Evolutionary conservation across 35 echinoderm and acorn worm genomes (phyloP), one percentile per base, ranked within the genome.

Genomic region (Heliocidaris tuberculata): DNA sequence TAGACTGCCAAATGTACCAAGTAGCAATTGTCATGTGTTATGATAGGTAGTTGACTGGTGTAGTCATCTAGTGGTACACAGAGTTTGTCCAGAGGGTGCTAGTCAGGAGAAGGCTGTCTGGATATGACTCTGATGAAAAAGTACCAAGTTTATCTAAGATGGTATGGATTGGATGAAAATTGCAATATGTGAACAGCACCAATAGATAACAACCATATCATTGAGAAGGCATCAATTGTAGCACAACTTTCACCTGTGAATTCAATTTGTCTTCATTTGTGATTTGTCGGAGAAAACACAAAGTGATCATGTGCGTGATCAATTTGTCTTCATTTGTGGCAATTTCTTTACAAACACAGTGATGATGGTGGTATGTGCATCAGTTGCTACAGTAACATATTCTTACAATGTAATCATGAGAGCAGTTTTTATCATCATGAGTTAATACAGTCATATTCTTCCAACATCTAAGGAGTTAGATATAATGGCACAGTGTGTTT

Each of bases 251-350:
- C 91, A 93, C 49, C 91, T 93, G 91, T 59, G 91, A 32, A 49
- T 93, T 59, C 91, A 93, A 93, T 93, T 93, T 93, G 91, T 93
- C 91, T 59, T 93, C 91, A 93, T 93, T 93, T 49, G 87, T 19
- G 31, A 47, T 48, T 48, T 89, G 31, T 42, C 47, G 7, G 65
- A 78, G 65, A n/a, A 78, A 78, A 78, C 65, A 78, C 65, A 78
- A 78, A 78, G 65, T 78, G 21, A 78, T 78, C 65, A 78, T 78
- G 65, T 78, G 65, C 65, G 65, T 78, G 65, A 78, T 78, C 65
- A 78, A 78, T 78, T 78, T 78, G 65, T 78, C 65, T 78, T n/a
- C 65, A 78, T 78, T 78, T 78, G 65, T 78, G 27, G 19, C 65
- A 78, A 78, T 78, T 78, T 78, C 15, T 7, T 78, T 78, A 78